Percentiles rank a stretch among this genome's conserved stretches.
Conservation (phyloP, 1,140 invertebrate genomes). For the Drosophila suzukii region DNA sequence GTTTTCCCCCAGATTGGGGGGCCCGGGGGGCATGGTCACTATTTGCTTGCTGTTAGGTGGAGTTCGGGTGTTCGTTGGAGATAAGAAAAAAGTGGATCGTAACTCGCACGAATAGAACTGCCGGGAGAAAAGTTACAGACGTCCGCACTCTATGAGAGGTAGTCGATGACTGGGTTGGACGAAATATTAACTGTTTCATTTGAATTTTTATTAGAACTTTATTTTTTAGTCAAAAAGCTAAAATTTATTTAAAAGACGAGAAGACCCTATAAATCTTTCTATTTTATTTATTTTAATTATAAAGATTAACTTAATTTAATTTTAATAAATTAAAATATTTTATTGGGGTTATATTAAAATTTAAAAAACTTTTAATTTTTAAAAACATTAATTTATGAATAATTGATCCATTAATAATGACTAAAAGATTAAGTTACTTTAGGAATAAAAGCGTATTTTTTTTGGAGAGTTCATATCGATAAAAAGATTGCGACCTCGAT, state of each 20-base stretch:
- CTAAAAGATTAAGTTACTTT: conserved; percentile 75
- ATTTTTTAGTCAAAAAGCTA: no score
- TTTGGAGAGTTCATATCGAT: conserved; percentile 66
- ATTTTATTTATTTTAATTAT: conserved; percentile 77
- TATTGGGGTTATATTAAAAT: conserved; percentile 70
- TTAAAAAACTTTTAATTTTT: conserved; percentile 61
- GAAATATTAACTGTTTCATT: conserved; percentile 85
- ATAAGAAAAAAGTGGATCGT: no score
- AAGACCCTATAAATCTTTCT: no score
- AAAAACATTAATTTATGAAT: conserved; percentile 84
- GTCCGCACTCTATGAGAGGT: no score
- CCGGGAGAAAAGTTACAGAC: no score
- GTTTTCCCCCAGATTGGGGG: no score
- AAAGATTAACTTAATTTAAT: conserved; percentile 14
- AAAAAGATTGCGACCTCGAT: conserved; percentile 90
- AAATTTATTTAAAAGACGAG: no score
- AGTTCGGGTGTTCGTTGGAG: no score
- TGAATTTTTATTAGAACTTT: conserved; percentile 76
- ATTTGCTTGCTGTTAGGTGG: no score
- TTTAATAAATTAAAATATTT: conserved; percentile 67
- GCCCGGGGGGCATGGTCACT: no score
- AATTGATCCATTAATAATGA: conserved; percentile 64
- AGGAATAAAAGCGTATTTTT: conserved; percentile 69
- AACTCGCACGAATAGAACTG: no score
- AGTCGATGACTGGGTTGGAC: no score